Conservation (phyloP, 1,140 invertebrate species). For the Pomacea maculata region DNA sequence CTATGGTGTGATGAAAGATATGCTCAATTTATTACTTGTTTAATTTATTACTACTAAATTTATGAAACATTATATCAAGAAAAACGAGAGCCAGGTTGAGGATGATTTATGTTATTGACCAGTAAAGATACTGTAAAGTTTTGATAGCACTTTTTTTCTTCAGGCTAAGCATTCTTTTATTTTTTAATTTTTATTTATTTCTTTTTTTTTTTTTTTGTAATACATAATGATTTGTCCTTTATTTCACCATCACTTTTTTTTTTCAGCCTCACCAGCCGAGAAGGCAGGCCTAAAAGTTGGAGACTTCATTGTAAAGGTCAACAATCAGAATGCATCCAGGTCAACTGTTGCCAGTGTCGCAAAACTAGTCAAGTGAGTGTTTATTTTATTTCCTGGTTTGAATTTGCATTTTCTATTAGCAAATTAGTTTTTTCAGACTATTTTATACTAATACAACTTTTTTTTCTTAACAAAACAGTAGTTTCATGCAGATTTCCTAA, state of each 20-base stretch:
- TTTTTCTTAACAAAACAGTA: too few relatives aligned
- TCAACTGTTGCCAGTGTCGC: slow-evolving; percentile 62
- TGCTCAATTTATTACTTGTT: background rate
- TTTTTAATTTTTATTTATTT: background rate
- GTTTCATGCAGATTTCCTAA: too few relatives aligned
- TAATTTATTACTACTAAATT: background rate
- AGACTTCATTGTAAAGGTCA: slow-evolving; percentile 90
- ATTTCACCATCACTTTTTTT: background rate
- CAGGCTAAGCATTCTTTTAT: too few relatives aligned
- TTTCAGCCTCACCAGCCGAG: slow-evolving; percentile 85
- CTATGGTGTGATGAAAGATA: too few relatives aligned
- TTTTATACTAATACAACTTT: too few relatives aligned
- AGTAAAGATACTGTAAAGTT: background rate
- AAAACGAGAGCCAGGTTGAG: too few relatives aligned
- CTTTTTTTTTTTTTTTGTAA: background rate
- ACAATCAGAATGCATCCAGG: slow-evolving; percentile 76
- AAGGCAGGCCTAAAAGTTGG: slow-evolving; percentile 88
- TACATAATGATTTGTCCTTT: background rate
- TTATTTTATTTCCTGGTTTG: background rate
- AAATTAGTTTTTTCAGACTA: too few relatives aligned
- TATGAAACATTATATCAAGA: background rate
- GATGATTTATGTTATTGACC: background rate
- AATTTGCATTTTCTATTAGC: slow-evolving; percentile 2
- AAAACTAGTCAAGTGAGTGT: slow-evolving; percentile 61
- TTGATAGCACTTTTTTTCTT: background rate